A percentile compares a stretch with the other conserved stretches of the same genome.
These are phyloP conservation scores for Macaria notata DNA, from an alignment of 2,888 invertebrate genomes.

Conservation along the genomic window DNA sequence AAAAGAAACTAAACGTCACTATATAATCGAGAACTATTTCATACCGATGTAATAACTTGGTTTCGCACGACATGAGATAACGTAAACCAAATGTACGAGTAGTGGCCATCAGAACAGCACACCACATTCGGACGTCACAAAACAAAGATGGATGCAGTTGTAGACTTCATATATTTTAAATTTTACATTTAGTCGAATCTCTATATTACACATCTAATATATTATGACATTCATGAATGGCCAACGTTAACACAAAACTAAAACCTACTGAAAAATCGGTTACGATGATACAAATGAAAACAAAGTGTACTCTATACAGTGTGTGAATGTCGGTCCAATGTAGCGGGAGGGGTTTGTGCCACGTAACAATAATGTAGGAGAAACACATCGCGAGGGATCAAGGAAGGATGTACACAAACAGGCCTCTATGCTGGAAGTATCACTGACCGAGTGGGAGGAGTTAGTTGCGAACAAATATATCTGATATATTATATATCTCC, in stretches of 20 bases:
- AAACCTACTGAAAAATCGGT: conserved; percentile 57
- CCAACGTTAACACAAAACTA: conserved; percentile 63
- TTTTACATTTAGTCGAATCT: conserved; percentile 64
- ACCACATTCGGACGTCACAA: conserved; percentile 49
- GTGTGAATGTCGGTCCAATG: conserved; percentile 29
- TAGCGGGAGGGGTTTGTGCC: conserved; percentile 50
- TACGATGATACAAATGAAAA: conserved; percentile 46
- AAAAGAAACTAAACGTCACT: conserved; percentile 45
- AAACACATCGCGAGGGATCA: conserved; percentile 21
- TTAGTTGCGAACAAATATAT: no score
- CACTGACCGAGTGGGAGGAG: no score
- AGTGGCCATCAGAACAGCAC: conserved; percentile 45
- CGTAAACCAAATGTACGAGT: conserved; percentile 11
- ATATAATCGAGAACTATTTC: conserved; percentile 44
- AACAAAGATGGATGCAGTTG: conserved; percentile 48
- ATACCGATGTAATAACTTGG: conserved; percentile 30
- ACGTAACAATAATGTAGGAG: conserved; percentile 37
- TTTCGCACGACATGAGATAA: conserved; percentile 36
- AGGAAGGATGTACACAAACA: conserved; percentile 22
- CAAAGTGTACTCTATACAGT: conserved; percentile 52
- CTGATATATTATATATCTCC: no score
- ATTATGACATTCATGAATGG: conserved; percentile 74
- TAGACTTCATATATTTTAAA: conserved; percentile 50
- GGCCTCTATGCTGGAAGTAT: conserved; percentile 19
- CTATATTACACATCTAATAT: conserved; percentile 72